These are phyloP conservation scores for Galaxias olidus DNA, from an alignment of 2,797 vertebrate species.

Conservation along the genomic window DNA sequence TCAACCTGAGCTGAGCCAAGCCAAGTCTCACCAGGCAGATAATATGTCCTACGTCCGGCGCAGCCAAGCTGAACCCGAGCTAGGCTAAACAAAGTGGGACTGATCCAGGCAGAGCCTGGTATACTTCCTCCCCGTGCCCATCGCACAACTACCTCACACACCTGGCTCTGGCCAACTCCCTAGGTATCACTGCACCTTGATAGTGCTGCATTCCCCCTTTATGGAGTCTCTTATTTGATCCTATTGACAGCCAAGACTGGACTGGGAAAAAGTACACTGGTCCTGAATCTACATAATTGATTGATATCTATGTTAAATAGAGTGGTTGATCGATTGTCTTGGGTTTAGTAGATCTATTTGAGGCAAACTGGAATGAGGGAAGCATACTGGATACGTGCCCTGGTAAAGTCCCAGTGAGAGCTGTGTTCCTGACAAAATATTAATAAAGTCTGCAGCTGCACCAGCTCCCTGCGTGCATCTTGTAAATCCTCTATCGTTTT, in stretches of 20 bases:
- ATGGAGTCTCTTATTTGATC: not conserved
- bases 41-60: no score
- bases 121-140: not conserved
- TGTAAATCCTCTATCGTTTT: not conserved
- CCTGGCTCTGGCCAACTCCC: not conserved
- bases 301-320: not conserved
- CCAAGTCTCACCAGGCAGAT: not conserved
- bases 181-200: not conserved
- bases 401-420: not conserved
- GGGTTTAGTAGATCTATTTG: not conserved
- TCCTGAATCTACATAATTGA: slow-evolving; percentile 5
- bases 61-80: no score
- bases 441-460: not conserved
- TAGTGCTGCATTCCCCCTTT: slow-evolving; percentile 1
- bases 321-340: not conserved
- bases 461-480: not conserved
- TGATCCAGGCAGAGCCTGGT: not conserved
- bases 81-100: not conserved
- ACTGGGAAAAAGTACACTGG: not conserved
- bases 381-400: not conserved
- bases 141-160: slow-evolving; percentile 51
- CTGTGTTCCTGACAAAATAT: not conserved
- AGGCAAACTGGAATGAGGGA: not conserved
- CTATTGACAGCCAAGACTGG: not conserved
- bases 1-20: slow-evolving; percentile 8